Evolutionary conservation across 2,797 vertebrate species (phyloP).

Genomic region (Glyptemys insculpta): DNA sequence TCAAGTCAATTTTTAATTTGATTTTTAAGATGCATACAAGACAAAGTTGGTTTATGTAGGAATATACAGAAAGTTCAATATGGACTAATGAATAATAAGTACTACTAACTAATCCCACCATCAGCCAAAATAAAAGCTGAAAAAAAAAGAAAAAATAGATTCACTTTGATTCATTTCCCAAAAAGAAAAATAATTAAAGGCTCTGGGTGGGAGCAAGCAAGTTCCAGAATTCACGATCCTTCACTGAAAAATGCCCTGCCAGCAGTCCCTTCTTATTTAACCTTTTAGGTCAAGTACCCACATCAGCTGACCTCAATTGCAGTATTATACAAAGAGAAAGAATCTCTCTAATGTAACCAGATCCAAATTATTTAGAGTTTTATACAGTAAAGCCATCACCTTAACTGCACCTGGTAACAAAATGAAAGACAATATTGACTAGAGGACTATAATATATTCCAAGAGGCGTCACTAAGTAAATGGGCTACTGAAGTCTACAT

Average conservation of each 20-base stretch:
- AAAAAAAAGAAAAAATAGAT: background rate
- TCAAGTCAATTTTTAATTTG: background rate
- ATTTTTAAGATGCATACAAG: too few species aligned
- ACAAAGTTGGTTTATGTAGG: background rate
- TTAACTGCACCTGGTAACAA: background rate
- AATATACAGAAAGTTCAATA: background rate
- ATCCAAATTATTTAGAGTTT: background rate
- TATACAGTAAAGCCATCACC: background rate
- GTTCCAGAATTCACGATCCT: background rate
- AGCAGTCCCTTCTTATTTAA: background rate
- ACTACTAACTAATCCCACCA: background rate
- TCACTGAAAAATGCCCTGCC: background rate
- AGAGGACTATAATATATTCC: background rate
- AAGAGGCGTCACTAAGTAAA: background rate
- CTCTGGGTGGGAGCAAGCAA: background rate
- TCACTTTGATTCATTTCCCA: background rate
- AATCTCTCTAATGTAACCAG: background rate
- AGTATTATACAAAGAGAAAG: background rate
- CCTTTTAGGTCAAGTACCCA: background rate
- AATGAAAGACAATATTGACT: background rate
- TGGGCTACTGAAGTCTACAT: background rate
- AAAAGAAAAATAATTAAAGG: background rate
- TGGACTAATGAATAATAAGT: background rate
- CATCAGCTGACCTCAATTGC: background rate
- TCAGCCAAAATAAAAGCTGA: fast-evolving